Conservation (phyloP, 2,888 invertebrate species). For the Hoplodrina ambigua region DNA sequence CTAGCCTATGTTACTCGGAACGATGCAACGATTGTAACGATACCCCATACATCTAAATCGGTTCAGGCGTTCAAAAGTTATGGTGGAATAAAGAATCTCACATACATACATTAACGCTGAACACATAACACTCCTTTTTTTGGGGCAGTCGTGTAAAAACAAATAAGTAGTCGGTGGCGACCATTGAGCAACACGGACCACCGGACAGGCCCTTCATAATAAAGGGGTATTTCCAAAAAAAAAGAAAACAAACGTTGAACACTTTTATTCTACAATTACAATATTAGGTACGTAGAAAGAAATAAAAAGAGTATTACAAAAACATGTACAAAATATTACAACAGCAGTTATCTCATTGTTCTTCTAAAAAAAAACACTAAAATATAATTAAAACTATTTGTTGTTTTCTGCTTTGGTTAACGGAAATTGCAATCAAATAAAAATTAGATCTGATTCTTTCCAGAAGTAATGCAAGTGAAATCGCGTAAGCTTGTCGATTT, state of each 20-base stretch:
- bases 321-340: slow-evolving; percentile 72
- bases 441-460: slow-evolving; percentile 15
- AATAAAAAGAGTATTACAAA: slow-evolving; percentile 60
- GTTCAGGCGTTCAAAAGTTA: too few relatives aligned
- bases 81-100: too few relatives aligned
- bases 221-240: background rate
- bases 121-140: too few relatives aligned
- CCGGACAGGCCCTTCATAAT: too few relatives aligned
- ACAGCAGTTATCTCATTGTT: slow-evolving; percentile 46
- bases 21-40: too few relatives aligned
- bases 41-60: too few relatives aligned
- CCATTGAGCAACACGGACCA: too few relatives aligned
- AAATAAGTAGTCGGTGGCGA: too few relatives aligned
- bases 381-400: slow-evolving; percentile 31
- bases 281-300: slow-evolving; percentile 65
- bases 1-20: too few relatives aligned
- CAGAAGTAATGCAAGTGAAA: slow-evolving; percentile 23
- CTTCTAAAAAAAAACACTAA: slow-evolving; percentile 36
- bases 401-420: slow-evolving; percentile 50
- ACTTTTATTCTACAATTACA: slow-evolving; percentile 68
- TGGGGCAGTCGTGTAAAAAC: too few relatives aligned
- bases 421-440: background rate
- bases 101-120: too few relatives aligned
- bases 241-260: slow-evolving; percentile 23
- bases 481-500: slow-evolving; percentile 20